Conservation (phyloP, 2,888 invertebrate species). For the Epinotia nisella region DNA sequence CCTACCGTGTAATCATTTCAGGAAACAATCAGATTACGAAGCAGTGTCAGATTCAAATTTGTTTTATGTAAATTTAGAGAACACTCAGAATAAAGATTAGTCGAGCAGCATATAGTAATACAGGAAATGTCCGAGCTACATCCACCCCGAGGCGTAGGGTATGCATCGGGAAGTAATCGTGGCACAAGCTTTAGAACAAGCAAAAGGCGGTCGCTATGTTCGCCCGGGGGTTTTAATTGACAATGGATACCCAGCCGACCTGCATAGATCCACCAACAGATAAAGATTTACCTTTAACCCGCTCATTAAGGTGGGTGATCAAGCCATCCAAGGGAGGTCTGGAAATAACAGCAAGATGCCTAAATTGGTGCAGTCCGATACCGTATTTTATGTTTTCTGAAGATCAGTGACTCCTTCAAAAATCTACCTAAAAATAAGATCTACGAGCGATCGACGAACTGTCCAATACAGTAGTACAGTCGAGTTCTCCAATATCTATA, state of each 20-base stretch:
- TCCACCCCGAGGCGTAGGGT: slow-evolving; percentile 75
- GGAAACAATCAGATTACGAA: slow-evolving; percentile 53
- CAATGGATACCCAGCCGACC: slow-evolving; percentile 71
- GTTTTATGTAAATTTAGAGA: slow-evolving; percentile 76
- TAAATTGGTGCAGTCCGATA: slow-evolving; percentile 46
- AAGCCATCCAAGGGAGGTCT: not conserved
- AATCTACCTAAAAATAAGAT: too few relatives aligned
- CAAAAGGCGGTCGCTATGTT: slow-evolving; percentile 76
- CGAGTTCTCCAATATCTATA: too few relatives aligned
- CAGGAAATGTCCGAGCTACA: slow-evolving; percentile 79
- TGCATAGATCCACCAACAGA: slow-evolving; percentile 65
- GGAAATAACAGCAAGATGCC: slow-evolving; percentile 54
- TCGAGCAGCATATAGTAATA: slow-evolving; percentile 73
- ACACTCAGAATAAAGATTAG: slow-evolving; percentile 70
- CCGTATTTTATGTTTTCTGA: too few relatives aligned
- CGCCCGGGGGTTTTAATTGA: slow-evolving; percentile 79
- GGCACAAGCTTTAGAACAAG: slow-evolving; percentile 74
- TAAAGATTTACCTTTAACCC: slow-evolving; percentile 72
- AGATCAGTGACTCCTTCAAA: too few relatives aligned
- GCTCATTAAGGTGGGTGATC: slow-evolving; percentile 56
- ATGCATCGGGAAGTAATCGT: slow-evolving; percentile 77
- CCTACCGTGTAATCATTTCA: slow-evolving; percentile 53
- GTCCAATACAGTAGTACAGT: not conserved
- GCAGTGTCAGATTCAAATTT: slow-evolving; percentile 65
- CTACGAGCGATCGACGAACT: too few relatives aligned